Base-by-base conservation (phyloP, 2,113 vertebrate genomes). In the Rattus norvegicus region DNA sequence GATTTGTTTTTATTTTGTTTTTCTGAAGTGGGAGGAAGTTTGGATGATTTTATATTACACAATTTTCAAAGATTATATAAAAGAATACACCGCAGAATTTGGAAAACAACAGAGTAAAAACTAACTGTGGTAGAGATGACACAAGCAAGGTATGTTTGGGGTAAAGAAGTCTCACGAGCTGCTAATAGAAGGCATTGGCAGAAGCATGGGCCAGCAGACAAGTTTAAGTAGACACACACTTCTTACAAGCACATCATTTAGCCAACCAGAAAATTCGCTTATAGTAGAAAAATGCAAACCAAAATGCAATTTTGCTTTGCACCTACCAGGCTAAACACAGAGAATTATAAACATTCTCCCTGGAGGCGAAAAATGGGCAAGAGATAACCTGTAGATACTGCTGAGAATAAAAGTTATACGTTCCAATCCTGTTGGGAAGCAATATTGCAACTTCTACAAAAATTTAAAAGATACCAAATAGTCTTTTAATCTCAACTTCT, bases 401-500 rank as follows among this genome's bases (percentile, higher is more conserved):
- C 26, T 70, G 72, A 54, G 56, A 19, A 92, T 70, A 76, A 90
- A 90, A 49, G 7, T 61, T 43, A 80, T 17, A 2, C 61, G 49
- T 43, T 80, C 65, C 5, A 79, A 20, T 20, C 7, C 16, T 91
- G 91, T 80, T 47, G 36, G 75, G 95, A 93, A 92, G 33, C 79
- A 90, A 67, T 77, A 77, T 49, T 33, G 13, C 30, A 95, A 88
- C 19, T 30, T 80, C n/a, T 69, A 72, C 24, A 24, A 90, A 91
- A 94, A 47, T 85, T 47, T 90, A 63, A 88, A 94, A 84, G 54
- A 61, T 20, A 47, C 61, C 47, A 54, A 76, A 70, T 54, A 54
- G 22, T 90, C 59, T 93, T 94, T 94, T 26, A 93, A 72, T 85
- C 43, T 92, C 81, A 88, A 63, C 28, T 54, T 91, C 76, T 94